These are phyloP conservation scores for Allobates femoralis DNA, from an alignment of 2,797 vertebrate genomes.

Conservation along the genomic window DNA sequence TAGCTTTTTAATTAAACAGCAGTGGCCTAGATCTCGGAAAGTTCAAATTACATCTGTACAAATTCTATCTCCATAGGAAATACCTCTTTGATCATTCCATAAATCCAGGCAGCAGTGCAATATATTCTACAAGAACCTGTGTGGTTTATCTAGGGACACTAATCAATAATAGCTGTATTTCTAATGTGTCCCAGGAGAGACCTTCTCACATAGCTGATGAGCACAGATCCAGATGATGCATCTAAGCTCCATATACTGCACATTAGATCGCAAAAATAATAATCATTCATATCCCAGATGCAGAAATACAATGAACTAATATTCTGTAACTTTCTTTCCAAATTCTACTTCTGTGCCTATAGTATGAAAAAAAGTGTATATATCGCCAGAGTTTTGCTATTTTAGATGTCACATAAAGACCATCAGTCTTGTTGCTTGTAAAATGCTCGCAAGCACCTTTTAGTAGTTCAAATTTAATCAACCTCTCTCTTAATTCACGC, in stretches of 20 bases:
- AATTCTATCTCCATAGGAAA: slow-evolving; percentile 14
- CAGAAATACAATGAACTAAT: slow-evolving; percentile 1
- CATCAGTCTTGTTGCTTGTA: slow-evolving; percentile 21
- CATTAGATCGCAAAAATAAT: slow-evolving; percentile 12
- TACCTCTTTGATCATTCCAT: slow-evolving; percentile 21
- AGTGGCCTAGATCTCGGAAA: slow-evolving; percentile 1
- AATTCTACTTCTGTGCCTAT: neutral
- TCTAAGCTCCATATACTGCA: neutral
- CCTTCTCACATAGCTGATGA: slow-evolving; percentile 18
- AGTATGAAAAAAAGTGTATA: neutral
- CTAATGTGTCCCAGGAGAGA: slow-evolving; percentile 30
- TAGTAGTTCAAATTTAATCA: slow-evolving; percentile 51
- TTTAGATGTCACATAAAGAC: slow-evolving; percentile 16
- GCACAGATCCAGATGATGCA: slow-evolving; percentile 9
- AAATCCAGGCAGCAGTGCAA: slow-evolving; percentile 8
- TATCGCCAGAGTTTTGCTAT: neutral
- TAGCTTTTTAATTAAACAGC: slow-evolving; percentile 3
- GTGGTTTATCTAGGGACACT: slow-evolving; percentile 28
- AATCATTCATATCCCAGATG: slow-evolving; percentile 3
- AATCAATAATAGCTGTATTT: slow-evolving; percentile 27
- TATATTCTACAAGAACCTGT: neutral
- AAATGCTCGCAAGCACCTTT: slow-evolving; percentile 41
- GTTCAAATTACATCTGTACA: neutral
- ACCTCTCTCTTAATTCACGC: slow-evolving; percentile 58
- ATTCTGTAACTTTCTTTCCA: neutral